phyloP scores from a whole-genome alignment of 53 echinoderm and acorn worm genomes.

The Henricia sp. region DNA sequence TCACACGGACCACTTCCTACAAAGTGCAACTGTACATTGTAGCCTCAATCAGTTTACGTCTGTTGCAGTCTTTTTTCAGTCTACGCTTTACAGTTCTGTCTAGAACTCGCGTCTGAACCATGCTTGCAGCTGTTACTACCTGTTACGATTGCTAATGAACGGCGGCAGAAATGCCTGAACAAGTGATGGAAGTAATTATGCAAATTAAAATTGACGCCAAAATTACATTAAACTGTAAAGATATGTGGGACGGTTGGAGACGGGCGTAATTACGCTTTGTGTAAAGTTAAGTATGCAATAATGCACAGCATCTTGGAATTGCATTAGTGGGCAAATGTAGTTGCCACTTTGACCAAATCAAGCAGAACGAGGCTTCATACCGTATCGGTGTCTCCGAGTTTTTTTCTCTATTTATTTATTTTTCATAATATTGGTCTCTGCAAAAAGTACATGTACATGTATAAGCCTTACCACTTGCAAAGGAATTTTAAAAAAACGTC shows the following conservation, averaged over 20 bases:
- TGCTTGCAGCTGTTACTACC: background rate
- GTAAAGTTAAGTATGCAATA: conserved; percentile 1
- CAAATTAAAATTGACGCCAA: conserved; percentile 14
- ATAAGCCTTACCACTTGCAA: background rate
- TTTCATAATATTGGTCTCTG: background rate
- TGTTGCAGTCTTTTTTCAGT: too few species aligned
- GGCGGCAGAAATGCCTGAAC: conserved; percentile 5
- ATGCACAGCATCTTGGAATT: background rate
- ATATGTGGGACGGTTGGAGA: background rate
- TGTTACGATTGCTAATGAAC: background rate
- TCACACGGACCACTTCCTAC: too few species aligned
- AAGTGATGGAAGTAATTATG: conserved; percentile 13
- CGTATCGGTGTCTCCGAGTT: too few species aligned
- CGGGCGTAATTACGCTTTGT: conserved; percentile 22
- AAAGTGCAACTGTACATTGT: too few species aligned
- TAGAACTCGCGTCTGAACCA: too few species aligned
- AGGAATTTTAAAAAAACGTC: too few species aligned
- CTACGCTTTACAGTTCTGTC: too few species aligned
- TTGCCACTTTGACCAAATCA: conserved; percentile 21
- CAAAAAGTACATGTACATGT: background rate
- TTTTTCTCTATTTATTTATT: conserved; percentile 1
- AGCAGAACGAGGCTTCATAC: conserved; percentile 1
- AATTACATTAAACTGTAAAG: background rate
- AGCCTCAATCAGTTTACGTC: too few species aligned
- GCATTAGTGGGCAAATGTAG: conserved; percentile 32